Evolutionary conservation across 2,888 invertebrate species (phyloP), one percentile per base, ranked within the genome.

Genomic region (Boloria selene): DNA sequence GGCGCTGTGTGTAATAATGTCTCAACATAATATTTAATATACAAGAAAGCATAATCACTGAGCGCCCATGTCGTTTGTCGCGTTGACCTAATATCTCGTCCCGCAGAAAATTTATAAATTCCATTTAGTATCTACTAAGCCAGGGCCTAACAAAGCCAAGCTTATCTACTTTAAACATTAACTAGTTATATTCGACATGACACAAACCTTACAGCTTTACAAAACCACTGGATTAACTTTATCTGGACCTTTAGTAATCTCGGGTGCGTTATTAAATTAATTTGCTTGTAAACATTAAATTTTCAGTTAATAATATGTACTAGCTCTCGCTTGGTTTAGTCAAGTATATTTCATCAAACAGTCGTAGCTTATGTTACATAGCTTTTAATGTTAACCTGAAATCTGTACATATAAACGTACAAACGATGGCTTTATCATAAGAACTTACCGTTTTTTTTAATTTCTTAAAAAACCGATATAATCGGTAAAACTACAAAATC

Each of bases 121-220:
- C 65, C 58, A 60, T 65, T 65, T 59, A 54, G 52, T 52, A 64
- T 59, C 61, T 65, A 65, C 68, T 70, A 70, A 70, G 68, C 70
- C 64, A 68, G 68, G 67, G 62, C 64, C 67, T 65, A 68, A 67
- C 66, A 68, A 67, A 62, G 65, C 61, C 65, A 67, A 65, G 72
- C 69, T 71, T 72, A 71, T 71, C 69, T 68, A 63, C 67, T 72
- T 72, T 67, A 67, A 72, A 68, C 68, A 70, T 70, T 71, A 71
- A 71, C 71, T 72, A 60, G 70, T 65, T 71, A 38, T 38, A 69
- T 70, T 69, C 68, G 65, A 70, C 71, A 72, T 65, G 64, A 67
- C 66, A 68, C 67, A 70, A 71, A 64, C 68, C 68, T 68, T 67
- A 66, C 61, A 51, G 62, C 70, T 64, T 38, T 66, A 69, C 64